Evolutionary conservation across 1,140 invertebrate species (phyloP).

Genomic region (Pemphigus obesinymphae): DNA sequence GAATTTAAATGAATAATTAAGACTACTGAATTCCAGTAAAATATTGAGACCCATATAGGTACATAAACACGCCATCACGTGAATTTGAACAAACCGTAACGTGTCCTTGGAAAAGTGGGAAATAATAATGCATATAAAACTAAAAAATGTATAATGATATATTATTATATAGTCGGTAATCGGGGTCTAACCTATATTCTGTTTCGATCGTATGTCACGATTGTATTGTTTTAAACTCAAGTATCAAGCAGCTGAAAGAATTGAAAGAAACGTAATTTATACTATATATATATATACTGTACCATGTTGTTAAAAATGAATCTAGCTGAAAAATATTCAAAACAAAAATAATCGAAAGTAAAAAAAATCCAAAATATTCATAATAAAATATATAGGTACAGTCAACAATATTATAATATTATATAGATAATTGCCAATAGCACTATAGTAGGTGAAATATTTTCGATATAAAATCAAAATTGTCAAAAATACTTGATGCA

Average conservation of each 20-base stretch:
- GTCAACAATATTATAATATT: too few species aligned
- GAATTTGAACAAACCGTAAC: not conserved
- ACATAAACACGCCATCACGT: slow-evolving; percentile 1
- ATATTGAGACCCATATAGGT: too few species aligned
- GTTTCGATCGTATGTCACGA: not conserved
- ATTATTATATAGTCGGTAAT: not conserved
- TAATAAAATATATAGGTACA: too few species aligned
- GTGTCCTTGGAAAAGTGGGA: not conserved
- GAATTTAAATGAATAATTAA: not conserved
- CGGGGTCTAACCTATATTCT: not conserved
- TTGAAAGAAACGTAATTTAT: not conserved
- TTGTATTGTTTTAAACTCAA: not conserved
- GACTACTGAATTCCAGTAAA: not conserved
- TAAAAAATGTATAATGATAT: not conserved
- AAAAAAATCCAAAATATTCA: too few species aligned
- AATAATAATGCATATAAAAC: slow-evolving; percentile 4
- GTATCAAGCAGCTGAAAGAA: not conserved
- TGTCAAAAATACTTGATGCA: too few species aligned
- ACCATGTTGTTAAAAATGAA: too few species aligned
- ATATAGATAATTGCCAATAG: too few species aligned
- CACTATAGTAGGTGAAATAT: too few species aligned
- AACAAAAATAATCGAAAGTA: too few species aligned
- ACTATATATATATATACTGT: not conserved
- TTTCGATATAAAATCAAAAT: too few species aligned
- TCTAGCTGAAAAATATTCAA: too few species aligned